Evolutionary conservation across 2,113 vertebrate species (phyloP).

Genomic region (Scomber japonicus): DNA sequence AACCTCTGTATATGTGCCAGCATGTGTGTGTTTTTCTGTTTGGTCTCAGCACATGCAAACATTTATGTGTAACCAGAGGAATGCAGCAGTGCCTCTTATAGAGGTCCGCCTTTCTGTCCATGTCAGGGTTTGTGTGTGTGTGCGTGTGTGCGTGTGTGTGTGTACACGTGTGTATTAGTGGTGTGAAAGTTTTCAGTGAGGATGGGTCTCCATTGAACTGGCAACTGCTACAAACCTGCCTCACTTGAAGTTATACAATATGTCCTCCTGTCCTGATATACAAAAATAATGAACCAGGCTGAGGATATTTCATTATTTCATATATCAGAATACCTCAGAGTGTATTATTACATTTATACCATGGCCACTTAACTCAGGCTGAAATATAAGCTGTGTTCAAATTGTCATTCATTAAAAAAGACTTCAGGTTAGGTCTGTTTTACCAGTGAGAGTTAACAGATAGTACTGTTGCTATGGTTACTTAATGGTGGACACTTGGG

Average conservation of each 20-base stretch:
- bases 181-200: neutral
- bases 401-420: neutral
- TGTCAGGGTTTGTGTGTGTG: neutral
- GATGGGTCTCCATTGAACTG: constrained; percentile 11
- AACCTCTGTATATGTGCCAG: constrained; percentile 19
- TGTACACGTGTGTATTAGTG: neutral
- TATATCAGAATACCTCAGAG: neutral
- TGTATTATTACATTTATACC: neutral
- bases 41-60: constrained; percentile 59
- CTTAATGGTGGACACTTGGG: too few species aligned
- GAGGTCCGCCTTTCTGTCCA: constrained; percentile 30
- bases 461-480: too few species aligned
- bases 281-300: neutral
- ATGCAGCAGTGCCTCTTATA: constrained; percentile 45
- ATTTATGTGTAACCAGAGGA: constrained; percentile 66
- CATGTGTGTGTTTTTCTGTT: constrained; percentile 46
- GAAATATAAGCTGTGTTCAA: neutral
- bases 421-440: too few species aligned
- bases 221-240: neutral
- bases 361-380: too few species aligned
- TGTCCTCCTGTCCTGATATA: neutral
- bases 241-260: neutral
- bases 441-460: too few species aligned
- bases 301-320: neutral
- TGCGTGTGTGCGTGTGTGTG: constrained; percentile 27